A percentile compares a stretch with the other conserved stretches of the same genome.
Evolutionary conservation across 2,797 vertebrate genomes (phyloP).

Genomic region (Sphenodon punctatus): DNA sequence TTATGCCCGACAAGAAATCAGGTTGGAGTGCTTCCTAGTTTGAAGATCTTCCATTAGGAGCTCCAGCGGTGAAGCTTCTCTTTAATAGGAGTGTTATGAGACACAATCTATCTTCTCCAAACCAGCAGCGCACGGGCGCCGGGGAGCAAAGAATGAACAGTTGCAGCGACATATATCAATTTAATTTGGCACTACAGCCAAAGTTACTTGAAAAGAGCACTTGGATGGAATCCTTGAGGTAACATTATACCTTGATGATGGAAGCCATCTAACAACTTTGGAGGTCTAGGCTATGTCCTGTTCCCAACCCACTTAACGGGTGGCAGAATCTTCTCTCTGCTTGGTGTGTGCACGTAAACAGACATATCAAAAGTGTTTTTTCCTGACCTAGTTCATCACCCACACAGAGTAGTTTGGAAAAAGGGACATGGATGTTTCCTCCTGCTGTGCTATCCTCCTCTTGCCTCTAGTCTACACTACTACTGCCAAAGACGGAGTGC

Average conservation of each 20-base stretch:
- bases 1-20: conserved; percentile 55
- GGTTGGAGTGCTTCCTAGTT: conserved; percentile 35
- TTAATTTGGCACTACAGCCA: background rate
- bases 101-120: conserved; percentile 44
- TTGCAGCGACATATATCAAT: conserved; percentile 9
- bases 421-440: conserved; percentile 13
- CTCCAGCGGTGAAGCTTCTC: conserved; percentile 40
- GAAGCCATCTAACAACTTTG: background rate
- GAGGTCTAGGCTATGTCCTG: conserved; percentile 31
- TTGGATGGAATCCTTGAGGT: background rate
- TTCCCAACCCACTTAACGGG: conserved; percentile 45
- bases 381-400: conserved; percentile 51
- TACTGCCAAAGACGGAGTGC: background rate
- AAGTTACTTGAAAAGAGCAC: background rate
- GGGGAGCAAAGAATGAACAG: conserved; percentile 16
- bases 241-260: background rate
- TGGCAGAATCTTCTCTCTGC: conserved; percentile 65
- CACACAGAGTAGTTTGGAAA: conserved; percentile 41
- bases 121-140: conserved; percentile 43
- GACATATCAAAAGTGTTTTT: conserved; percentile 51
- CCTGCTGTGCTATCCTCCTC: conserved; percentile 21
- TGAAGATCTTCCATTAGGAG: conserved; percentile 15
- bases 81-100: conserved; percentile 59
- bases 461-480: background rate
- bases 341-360: conserved; percentile 54